These are phyloP conservation scores for Acrobasis suavella DNA, from an alignment of 2,888 invertebrate genomes.

Conservation along the genomic window DNA sequence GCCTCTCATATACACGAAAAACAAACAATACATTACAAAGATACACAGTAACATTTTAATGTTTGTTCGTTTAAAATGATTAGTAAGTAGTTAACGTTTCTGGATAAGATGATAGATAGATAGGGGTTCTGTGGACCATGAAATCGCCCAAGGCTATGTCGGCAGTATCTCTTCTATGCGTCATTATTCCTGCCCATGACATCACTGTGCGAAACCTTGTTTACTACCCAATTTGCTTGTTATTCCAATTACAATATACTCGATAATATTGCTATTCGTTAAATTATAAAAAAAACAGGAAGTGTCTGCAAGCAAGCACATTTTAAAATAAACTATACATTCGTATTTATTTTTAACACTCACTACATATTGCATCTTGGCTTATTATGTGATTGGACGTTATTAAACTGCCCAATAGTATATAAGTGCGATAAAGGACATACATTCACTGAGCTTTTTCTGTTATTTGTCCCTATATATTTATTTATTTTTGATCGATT, in stretches of 20 bases:
- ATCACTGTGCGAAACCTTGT: conserved; percentile 7
- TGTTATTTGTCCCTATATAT: no score
- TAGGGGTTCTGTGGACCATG: not conserved
- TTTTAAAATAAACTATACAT: not conserved
- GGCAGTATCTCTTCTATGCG: conserved; percentile 12
- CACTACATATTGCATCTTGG: no score
- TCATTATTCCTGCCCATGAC: conserved; percentile 18
- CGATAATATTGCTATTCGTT: not conserved
- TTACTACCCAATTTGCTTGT: not conserved
- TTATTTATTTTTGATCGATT: not conserved
- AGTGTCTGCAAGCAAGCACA: not conserved
- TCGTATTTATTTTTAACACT: not conserved
- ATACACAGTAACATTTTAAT: not conserved
- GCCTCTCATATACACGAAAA: no score
- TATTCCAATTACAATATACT: conserved; percentile 1
- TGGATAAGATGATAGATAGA: not conserved
- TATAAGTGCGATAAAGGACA: not conserved
- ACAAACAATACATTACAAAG: no score
- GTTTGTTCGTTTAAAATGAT: not conserved
- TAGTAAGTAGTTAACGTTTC: no score
- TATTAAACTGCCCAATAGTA: not conserved
- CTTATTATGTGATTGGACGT: not conserved
- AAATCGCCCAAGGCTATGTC: conserved; percentile 5
- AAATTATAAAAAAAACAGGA: not conserved
- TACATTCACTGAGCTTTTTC: not conserved